Conservation (phyloP, 2,797 vertebrate species). For the Clarias pachynema region DNA sequence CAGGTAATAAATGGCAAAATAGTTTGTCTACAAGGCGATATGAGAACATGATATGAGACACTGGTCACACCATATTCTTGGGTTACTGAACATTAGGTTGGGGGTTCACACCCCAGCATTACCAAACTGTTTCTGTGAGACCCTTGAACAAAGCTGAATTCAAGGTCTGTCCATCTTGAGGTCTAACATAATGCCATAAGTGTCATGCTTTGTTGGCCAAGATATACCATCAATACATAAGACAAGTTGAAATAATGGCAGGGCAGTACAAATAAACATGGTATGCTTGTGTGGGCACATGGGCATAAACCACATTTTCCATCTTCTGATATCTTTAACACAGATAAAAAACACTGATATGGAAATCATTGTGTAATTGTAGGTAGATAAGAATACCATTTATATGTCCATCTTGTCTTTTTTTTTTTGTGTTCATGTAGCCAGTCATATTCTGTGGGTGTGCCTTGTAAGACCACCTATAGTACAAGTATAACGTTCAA, state of each 20-base stretch:
- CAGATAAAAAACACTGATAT: too few relatives aligned
- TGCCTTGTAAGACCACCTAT: not conserved
- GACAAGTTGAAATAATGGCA: not conserved
- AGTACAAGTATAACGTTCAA: not conserved
- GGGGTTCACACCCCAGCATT: too few relatives aligned
- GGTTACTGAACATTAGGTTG: too few relatives aligned
- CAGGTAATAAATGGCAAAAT: too few relatives aligned
- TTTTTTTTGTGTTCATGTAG: not conserved
- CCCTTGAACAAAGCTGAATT: too few relatives aligned
- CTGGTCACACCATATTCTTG: too few relatives aligned
- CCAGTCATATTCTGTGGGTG: not conserved
- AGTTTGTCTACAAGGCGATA: too few relatives aligned
- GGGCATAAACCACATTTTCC: constrained; percentile 2
- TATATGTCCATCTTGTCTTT: not conserved
- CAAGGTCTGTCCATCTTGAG: too few relatives aligned
- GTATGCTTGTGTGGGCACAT: not conserved
- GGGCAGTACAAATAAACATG: not conserved
- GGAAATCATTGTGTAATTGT: not conserved
- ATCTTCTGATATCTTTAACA: not conserved
- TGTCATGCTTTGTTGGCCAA: not conserved
- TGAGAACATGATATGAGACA: too few relatives aligned
- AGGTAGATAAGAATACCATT: not conserved
- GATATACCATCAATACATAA: not conserved
- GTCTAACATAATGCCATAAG: too few relatives aligned
- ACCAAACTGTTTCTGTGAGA: too few relatives aligned